A percentile compares a stretch with the other conserved stretches of the same genome.
These are phyloP conservation scores for Alentia gelatinosa DNA, from an alignment of 2,888 invertebrate genomes.

Conservation along the genomic window DNA sequence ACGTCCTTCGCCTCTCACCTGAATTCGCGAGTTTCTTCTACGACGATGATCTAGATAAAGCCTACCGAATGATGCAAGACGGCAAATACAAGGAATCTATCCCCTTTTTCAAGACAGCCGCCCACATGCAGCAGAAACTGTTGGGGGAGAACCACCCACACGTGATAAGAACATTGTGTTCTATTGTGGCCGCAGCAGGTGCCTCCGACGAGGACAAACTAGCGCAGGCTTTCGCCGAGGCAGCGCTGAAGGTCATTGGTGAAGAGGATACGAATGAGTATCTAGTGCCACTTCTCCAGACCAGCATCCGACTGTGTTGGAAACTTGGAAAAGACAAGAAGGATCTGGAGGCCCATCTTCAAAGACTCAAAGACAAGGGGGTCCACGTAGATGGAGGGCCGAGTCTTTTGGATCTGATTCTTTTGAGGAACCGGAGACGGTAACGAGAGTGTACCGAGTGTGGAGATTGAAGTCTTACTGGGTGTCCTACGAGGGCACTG, in stretches of 20 bases:
- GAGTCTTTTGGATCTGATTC: constrained; percentile 57
- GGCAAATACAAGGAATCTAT: constrained; percentile 75
- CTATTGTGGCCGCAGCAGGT: constrained; percentile 74
- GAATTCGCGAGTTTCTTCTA: constrained; percentile 79
- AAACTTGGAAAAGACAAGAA: constrained; percentile 77
- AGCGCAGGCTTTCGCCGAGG: constrained; percentile 76
- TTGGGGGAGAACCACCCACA: constrained; percentile 72
- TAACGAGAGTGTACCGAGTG: not conserved
- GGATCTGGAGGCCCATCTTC: constrained; percentile 72
- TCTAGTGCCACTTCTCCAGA: constrained; percentile 75
- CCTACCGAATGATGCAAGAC: constrained; percentile 70
- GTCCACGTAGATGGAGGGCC: constrained; percentile 51
- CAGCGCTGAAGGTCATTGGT: constrained; percentile 72
- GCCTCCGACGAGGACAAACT: constrained; percentile 71
- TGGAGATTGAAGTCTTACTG: too few species aligned
- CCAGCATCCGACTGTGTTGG: constrained; percentile 77
- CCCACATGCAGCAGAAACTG: constrained; percentile 78
- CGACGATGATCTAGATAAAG: constrained; percentile 72
- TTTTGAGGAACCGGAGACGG: not conserved
- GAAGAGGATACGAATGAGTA: constrained; percentile 68
- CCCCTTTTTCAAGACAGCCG: constrained; percentile 74
- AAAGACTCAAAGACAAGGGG: constrained; percentile 63
- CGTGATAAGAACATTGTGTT: constrained; percentile 75
- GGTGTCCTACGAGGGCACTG: too few species aligned
- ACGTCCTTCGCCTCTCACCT: constrained; percentile 74